phyloP scores from a whole-genome alignment of 1,140 invertebrate species.

The Heliconius nattereri region DNA sequence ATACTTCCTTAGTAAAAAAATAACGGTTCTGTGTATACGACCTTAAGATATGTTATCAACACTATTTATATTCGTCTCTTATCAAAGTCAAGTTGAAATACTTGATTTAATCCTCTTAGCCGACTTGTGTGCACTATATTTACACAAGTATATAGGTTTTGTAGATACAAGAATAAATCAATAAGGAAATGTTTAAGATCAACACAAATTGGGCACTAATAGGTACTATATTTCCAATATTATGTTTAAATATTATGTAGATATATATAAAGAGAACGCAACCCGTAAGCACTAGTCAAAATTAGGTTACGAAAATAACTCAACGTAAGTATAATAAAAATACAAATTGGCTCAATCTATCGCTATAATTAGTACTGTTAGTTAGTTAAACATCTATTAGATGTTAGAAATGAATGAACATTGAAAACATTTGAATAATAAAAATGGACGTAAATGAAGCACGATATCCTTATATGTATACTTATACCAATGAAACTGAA shows the following conservation, averaged over 20 bases:
- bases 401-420: neutral
- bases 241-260: too few relatives aligned
- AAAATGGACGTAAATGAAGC: neutral
- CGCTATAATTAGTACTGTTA: neutral
- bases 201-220: too few relatives aligned
- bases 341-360: neutral
- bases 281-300: neutral
- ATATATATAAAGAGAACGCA: neutral
- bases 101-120: conserved; percentile 6
- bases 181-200: neutral
- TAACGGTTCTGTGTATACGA: neutral
- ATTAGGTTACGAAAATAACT: neutral
- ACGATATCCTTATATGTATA: neutral
- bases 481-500: too few relatives aligned
- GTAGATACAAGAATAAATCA: neutral
- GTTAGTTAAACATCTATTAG: neutral
- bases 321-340: neutral
- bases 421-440: neutral
- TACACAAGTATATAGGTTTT: neutral
- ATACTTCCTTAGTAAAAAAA: neutral
- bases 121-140: neutral
- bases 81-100: conserved; percentile 6
- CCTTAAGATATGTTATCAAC: conserved; percentile 6
- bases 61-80: conserved; percentile 6
- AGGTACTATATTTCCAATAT: too few relatives aligned